Base-by-base conservation (phyloP, 2,888 invertebrate species). In the Papilio gigon region DNA sequence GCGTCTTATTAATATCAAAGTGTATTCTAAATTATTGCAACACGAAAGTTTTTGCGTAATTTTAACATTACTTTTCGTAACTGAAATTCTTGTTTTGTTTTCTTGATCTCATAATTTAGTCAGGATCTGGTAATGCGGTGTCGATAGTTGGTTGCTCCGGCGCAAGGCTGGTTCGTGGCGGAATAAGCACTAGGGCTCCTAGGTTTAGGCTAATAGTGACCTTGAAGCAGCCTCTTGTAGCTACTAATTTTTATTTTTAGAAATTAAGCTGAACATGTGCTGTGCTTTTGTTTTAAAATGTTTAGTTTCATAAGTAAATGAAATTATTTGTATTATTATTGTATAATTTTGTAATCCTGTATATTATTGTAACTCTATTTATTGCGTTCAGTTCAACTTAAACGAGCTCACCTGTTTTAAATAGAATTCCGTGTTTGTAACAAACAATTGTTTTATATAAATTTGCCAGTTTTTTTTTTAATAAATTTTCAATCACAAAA, bases 241-340 rank as follows among this genome's bases (percentile, higher is more conserved):
- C 83, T 87, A 83, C 78, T 87, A 84, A 88, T 87, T 87, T 89
- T 86, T 85, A 86, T 88, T 88, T 81, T 78, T 88, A 88, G 87
- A 81, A 82, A 80, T 80, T 92, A 92, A 91, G 91, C 90, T 89
- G 90, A 92, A 88, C 87, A 90, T 89, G 92, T 91, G 92, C 91
- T 92, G 92, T 92, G 92, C 90, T 92, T 92, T 90, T 88, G 90
- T 91, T 92, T 92, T 90, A 90, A 67, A 90, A 89, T 83, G 85
- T 83, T 56, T 90, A 90, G 88, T 84, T 83, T 82, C 77, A 0
- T 89, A 90, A 85, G 84, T 86, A 87, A 89, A 86, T 89, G 83
- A 88, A 89, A 87, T 89, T 82, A 85, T 87, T 87, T 88, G 85
- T 89, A 89, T 78, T 77, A 74, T 78, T 77, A 84, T n/a, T n/a